Evolutionary conservation across 2,113 vertebrate genomes (phyloP).

Genomic region (human): GRCh38 chr3:195778501-195779000

Average conservation of each 20-base stretch:
- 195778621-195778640: neutral
- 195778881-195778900: accelerated
- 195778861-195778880: neutral
- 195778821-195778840: too few species aligned
- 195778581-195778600: too few species aligned
- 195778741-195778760: neutral
- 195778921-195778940: too few species aligned
- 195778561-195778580: neutral
- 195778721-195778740: neutral
- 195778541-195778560: neutral
- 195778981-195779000: too few species aligned
- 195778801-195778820: neutral
- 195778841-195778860: neutral
- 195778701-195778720: neutral
- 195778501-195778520: neutral
- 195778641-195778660: neutral
- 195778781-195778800: neutral
- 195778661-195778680: neutral
- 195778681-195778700: neutral
- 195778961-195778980: too few species aligned
- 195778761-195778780: accelerated
- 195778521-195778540: neutral
- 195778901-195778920: too few species aligned
- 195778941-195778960: too few species aligned
- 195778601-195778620: neutral